Base-by-base conservation (phyloP, 2,888 invertebrate genomes). In the Drosophila antonietae region DNA sequence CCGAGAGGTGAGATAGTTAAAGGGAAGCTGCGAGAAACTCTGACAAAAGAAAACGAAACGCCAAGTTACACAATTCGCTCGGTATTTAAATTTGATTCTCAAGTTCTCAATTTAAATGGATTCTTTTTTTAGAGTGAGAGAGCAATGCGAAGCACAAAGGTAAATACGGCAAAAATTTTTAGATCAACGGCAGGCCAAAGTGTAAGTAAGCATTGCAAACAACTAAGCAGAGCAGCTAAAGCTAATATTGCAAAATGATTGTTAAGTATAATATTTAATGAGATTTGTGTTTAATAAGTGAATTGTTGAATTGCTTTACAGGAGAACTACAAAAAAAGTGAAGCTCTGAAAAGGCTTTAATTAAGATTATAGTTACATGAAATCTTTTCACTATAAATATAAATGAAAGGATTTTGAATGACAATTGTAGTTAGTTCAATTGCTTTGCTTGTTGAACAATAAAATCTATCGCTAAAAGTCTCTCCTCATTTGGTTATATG, bases 61-160 rank as follows among this genome's bases (percentile, higher is more conserved):
- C 47, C 73, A 82, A 66, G 75, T 68, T 51, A 64, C 37, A 82
- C 73, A 82, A 79, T 85, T 85, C 71, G 66, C 66, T 49, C 68
- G 83, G 67, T 73, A 82, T 85, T 83, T 85, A 88, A 85, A 83
- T 88, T 88, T 71, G 49, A 77, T 81, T 85, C 73, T 55, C 44
- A 53, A 57, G 31, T 41, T 59, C 55, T 44, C 18, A 28, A 70
- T 66, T 79, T 56, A 80, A 75, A 68, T 51, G 69, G 35, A n/a
- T 28, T 41, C 20, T 51, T 18, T 18, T 18, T 49, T 33, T 28
- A 7, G 15, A 39, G 15, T 3, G 39, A 39, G 39, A 15, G 2
- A 35, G 35, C n/a, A 41, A 33, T 31, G 44, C 23, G 49, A 37
- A 62, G 53, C 33, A 28, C 28, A 44, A 61, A 62, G 35, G 44